Percentiles rank a stretch among this genome's conserved stretches.
Conservation (phyloP, 2,888 invertebrate species). For the Drosophila seclusa region DNA sequence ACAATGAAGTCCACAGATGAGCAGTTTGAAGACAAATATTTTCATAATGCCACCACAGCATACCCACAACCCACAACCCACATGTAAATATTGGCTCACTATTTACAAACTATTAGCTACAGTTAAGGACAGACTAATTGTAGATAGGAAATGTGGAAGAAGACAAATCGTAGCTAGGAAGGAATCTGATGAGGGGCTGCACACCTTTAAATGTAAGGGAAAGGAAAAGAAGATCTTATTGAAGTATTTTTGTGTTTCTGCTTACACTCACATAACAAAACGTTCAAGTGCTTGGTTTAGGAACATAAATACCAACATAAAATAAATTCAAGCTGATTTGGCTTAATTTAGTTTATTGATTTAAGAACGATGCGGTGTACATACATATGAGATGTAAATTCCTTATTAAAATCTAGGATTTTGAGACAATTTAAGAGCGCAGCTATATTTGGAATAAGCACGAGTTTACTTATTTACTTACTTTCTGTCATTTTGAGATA, state of each 20-base stretch:
- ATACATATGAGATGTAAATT: not conserved
- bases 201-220: not conserved
- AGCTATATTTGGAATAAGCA: not conserved
- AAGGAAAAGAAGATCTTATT: not conserved
- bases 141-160: constrained; percentile 1
- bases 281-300: not conserved
- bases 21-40: constrained; percentile 55
- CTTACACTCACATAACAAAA: not conserved
- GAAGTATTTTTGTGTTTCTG: not conserved
- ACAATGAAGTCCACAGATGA: constrained; percentile 42
- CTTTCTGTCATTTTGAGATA: not conserved
- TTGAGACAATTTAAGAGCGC: not conserved
- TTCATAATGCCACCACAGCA: constrained; percentile 40
- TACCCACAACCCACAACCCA: constrained; percentile 15
- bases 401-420: not conserved
- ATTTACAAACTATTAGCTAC: constrained; percentile 67
- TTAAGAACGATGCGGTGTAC: not conserved
- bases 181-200: constrained; percentile 10
- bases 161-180: constrained; percentile 46
- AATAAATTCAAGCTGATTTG: not conserved
- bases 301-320: not conserved
- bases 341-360: not conserved
- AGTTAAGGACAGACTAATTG: constrained; percentile 61
- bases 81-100: constrained; percentile 70
- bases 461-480: not conserved